These are phyloP conservation scores for Danaus melanippus DNA, from an alignment of 1,140 invertebrate species.

Conservation along the genomic window DNA sequence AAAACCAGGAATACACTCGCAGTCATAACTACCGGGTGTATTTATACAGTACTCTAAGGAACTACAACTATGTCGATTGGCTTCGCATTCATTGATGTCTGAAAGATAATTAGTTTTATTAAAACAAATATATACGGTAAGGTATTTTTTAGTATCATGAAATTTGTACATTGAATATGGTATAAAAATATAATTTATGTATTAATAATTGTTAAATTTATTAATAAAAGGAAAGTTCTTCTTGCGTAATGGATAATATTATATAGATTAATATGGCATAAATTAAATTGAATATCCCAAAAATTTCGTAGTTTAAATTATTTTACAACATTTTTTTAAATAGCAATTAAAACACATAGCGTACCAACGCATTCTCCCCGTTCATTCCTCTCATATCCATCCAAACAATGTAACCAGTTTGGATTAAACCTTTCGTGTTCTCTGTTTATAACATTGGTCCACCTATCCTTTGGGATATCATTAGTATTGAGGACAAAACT, in stretches of 20 bases:
- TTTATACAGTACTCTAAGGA: constrained; percentile 88
- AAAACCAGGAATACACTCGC: constrained; percentile 67
- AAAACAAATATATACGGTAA: too few relatives aligned
- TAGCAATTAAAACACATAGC: constrained; percentile 12
- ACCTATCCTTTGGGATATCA: constrained; percentile 43
- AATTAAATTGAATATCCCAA: too few relatives aligned
- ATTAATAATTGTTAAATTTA: too few relatives aligned
- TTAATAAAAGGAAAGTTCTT: too few relatives aligned
- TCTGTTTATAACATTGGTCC: constrained; percentile 43
- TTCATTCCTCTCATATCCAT: constrained; percentile 52
- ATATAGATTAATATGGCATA: too few relatives aligned
- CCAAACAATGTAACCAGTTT: constrained; percentile 43
- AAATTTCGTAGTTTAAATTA: too few relatives aligned
- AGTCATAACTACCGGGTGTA: constrained; percentile 69
- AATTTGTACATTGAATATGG: too few relatives aligned
- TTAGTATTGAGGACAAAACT: constrained; percentile 31
- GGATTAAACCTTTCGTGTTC: constrained; percentile 39
- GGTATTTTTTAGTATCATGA: too few relatives aligned
- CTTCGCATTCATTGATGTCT: constrained; percentile 94
- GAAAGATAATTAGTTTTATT: constrained; percentile 22
- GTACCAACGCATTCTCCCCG: constrained; percentile 55
- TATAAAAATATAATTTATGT: too few relatives aligned
- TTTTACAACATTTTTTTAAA: too few relatives aligned
- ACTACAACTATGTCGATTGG: constrained; percentile 86
- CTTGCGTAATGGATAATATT: too few relatives aligned